Evolutionary conservation across 2,888 invertebrate species (phyloP), one percentile per base, ranked within the genome.

Genomic region (Drosophila robusta): DNA sequence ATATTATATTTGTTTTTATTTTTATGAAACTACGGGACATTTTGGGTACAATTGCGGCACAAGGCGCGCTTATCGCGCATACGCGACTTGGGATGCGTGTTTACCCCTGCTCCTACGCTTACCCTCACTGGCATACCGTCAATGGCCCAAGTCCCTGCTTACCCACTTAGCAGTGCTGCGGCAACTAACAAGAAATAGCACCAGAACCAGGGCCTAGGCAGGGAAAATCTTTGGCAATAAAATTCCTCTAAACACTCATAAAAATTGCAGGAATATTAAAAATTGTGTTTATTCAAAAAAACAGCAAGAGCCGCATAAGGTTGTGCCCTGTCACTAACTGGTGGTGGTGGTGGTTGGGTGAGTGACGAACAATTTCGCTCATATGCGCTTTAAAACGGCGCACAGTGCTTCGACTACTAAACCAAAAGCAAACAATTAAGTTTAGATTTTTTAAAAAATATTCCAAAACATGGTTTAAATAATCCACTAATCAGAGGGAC

Each of bases 251-350:
- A 90, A 91, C 90, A 91, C 90, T 91, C 91, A 91, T 91, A 91
- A 91, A 91, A 92, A 91, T 90, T 90, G 90, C 90, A 90, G 81
- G 91, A 89, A 92, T 91, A 92, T 92, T 91, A 91, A 91, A 91
- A 91, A 90, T 90, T 91, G 89, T 90, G 90, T 91, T 91, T 91
- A 88, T 87, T 91, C 90, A 83, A 81, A 74, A 85, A 56, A 51
- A 46, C 38, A 68, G 74, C 54, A 70, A 76, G 66, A 70, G 61
- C 55, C 54, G 61, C 73, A 79, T 45, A 71, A 64, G 51, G 63
- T 72, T 56, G 49, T 52, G 54, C 18, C 24, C 38, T 32, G 36
- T 38, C 18, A 36, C 41, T 49, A 60, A 47, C 56, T 57, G 57
- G 57, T 46, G 34, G n/a, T 22, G 34, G 9, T 49, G 55, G 18